phyloP scores from a whole-genome alignment of 2,888 invertebrate species.

The Thumatha senex region DNA sequence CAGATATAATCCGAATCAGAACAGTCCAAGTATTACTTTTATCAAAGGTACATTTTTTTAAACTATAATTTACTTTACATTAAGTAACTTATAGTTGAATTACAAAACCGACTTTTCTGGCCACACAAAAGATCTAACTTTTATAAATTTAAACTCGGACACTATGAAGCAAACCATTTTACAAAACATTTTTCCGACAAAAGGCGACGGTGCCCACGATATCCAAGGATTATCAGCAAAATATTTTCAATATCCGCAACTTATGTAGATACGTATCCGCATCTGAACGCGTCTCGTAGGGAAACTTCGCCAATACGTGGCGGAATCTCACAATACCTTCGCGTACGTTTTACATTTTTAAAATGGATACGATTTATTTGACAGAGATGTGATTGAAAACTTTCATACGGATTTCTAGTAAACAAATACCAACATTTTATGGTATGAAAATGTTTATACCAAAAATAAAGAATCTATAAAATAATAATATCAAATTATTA shows the following conservation, averaged over 20 bases:
- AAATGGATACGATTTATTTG: constrained; percentile 12
- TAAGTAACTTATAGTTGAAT: too few relatives aligned
- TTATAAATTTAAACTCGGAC: constrained; percentile 27
- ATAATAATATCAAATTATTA: too few relatives aligned
- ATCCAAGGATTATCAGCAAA: constrained; percentile 54
- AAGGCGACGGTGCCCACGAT: constrained; percentile 20
- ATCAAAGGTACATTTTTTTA: not conserved
- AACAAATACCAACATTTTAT: not conserved
- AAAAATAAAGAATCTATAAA: too few relatives aligned
- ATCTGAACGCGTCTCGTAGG: constrained; percentile 9
- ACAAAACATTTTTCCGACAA: constrained; percentile 34
- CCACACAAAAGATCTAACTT: constrained; percentile 12
- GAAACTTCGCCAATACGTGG: constrained; percentile 39
- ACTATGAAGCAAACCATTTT: constrained; percentile 15
- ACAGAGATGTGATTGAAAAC: constrained; percentile 6
- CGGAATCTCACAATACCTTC: constrained; percentile 37
- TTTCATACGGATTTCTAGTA: not conserved
- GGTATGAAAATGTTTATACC: too few relatives aligned
- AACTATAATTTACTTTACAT: too few relatives aligned
- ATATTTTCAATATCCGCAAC: constrained; percentile 69
- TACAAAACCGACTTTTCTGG: constrained; percentile 13
- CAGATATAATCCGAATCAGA: too few relatives aligned
- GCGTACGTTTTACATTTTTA: constrained; percentile 31
- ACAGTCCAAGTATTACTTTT: too few relatives aligned
- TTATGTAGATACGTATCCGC: constrained; percentile 43